Percentiles rank a stretch among this genome's conserved stretches.
Conservation (phyloP, 1,140 invertebrate species). For the Hermatobates lingyangjiaoensis region DNA sequence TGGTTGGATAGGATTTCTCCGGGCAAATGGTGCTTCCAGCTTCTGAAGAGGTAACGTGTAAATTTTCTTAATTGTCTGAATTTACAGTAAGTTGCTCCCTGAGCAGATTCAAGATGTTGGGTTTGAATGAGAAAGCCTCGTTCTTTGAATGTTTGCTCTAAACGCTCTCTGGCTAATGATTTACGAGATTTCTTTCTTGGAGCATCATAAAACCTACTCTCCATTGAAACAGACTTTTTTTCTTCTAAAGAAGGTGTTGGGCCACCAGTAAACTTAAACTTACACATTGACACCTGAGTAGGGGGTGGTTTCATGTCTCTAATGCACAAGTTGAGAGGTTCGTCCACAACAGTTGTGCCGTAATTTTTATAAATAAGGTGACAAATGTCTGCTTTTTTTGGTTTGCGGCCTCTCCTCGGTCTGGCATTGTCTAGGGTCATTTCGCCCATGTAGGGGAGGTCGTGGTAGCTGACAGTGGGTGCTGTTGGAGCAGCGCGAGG, state of each 20-base stretch:
- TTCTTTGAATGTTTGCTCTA: slow-evolving; percentile 81
- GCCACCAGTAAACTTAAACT: slow-evolving; percentile 80
- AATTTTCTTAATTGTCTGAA: slow-evolving; percentile 79
- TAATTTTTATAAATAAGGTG: slow-evolving; percentile 82
- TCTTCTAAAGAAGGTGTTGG: slow-evolving; percentile 70
- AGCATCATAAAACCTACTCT: slow-evolving; percentile 9
- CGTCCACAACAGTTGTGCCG: slow-evolving; percentile 48
- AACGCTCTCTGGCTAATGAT: slow-evolving; percentile 61
- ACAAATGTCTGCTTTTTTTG: slow-evolving; percentile 72
- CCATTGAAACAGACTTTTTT: slow-evolving; percentile 62
- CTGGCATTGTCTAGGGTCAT: slow-evolving; percentile 72
- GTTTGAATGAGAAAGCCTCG: slow-evolving; percentile 84
- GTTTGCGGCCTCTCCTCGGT: slow-evolving; percentile 61
- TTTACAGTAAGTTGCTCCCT: slow-evolving; percentile 84
- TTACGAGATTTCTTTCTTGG: slow-evolving; percentile 47
- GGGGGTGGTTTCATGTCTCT: slow-evolving; percentile 29
- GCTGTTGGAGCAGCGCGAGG: neutral
- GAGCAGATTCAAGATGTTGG: slow-evolving; percentile 74
- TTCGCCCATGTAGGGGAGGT: slow-evolving; percentile 76
- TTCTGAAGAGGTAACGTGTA: slow-evolving; percentile 73
- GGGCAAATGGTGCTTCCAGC: slow-evolving; percentile 82
- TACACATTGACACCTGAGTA: slow-evolving; percentile 55
- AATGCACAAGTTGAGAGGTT: slow-evolving; percentile 68
- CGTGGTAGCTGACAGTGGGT: slow-evolving; percentile 42
- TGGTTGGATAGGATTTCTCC: slow-evolving; percentile 37